phyloP scores from a whole-genome alignment of 2,113 vertebrate genomes.

The Baryphthengus martii region DNA sequence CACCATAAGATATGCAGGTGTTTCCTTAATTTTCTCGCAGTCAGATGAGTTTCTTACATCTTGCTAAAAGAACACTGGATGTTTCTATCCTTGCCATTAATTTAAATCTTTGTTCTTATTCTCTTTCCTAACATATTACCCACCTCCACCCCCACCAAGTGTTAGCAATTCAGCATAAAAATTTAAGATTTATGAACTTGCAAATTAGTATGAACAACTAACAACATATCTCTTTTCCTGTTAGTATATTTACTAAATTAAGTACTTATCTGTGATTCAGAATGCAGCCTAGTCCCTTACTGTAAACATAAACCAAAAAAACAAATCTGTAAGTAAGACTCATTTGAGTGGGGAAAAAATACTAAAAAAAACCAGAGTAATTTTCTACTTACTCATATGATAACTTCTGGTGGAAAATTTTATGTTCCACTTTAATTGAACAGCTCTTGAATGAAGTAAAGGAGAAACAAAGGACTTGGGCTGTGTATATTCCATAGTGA shows the following conservation, averaged over 20 bases:
- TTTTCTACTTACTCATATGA: not conserved
- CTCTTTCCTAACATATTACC: not conserved
- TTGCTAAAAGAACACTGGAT: not conserved
- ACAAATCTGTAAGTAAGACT: not conserved
- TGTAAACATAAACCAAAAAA: not conserved
- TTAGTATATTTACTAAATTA: not conserved
- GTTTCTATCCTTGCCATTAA: not conserved
- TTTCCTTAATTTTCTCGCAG: not conserved
- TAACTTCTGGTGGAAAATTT: not conserved
- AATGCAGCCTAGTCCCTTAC: not conserved
- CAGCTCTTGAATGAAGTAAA: not conserved
- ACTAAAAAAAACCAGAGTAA: not conserved
- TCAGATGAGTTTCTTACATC: not conserved
- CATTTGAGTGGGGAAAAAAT: not conserved
- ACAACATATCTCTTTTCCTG: not conserved
- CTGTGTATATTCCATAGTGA: not conserved
- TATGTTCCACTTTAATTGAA: not conserved
- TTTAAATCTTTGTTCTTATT: not conserved
- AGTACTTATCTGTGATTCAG: not conserved
- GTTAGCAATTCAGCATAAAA: not conserved
- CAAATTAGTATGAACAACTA: not conserved
- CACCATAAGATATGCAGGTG: not conserved
- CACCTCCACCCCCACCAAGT: rapidly evolving
- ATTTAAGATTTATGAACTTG: not conserved
- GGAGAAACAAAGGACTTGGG: not conserved